Percentiles rank a stretch among this genome's conserved stretches.
phyloP scores from a whole-genome alignment of 53 echinoderm and acorn worm species.

The Patiria pectinifera region DNA sequence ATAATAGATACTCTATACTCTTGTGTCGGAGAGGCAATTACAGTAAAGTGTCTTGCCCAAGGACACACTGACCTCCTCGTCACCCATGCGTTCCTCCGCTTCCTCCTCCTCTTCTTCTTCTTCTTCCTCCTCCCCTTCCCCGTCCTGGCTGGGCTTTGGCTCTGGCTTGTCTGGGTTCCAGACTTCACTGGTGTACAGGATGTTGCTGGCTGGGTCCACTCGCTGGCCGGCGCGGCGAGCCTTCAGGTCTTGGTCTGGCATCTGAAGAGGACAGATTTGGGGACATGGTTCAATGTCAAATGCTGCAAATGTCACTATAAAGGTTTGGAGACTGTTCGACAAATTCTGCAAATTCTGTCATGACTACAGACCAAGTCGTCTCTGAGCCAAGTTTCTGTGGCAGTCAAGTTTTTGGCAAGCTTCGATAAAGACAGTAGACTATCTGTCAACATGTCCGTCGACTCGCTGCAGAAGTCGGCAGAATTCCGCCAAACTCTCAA shows the following conservation, averaged over 20 bases:
- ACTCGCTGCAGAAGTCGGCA: no score
- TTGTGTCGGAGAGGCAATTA: no score
- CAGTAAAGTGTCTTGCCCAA: not conserved
- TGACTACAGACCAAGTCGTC: no score
- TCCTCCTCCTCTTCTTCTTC: conserved; percentile 97
- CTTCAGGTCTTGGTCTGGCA: conserved; percentile 77
- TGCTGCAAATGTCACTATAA: not conserved
- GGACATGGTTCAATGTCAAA: not conserved
- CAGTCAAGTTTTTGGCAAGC: no score
- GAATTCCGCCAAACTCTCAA: no score
- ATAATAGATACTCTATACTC: no score
- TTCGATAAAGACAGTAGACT: no score
- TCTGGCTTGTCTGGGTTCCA: conserved; percentile 95
- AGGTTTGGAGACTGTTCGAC: not conserved
- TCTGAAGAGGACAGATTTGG: conserved; percentile 19
- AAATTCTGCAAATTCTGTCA: no score
- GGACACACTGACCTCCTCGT: conserved; percentile 51
- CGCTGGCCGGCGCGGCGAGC: conserved; percentile 78
- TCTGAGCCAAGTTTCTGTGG: no score
- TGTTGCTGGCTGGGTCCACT: conserved; percentile 86
- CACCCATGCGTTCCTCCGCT: conserved; percentile 60
- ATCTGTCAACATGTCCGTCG: no score
- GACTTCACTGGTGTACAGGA: conserved; percentile 82
- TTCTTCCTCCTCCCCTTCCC: conserved; percentile 90
- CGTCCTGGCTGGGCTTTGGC: conserved; percentile 69